Conservation (phyloP, 2,113 vertebrate species). For the Sus scrofa region DNA sequence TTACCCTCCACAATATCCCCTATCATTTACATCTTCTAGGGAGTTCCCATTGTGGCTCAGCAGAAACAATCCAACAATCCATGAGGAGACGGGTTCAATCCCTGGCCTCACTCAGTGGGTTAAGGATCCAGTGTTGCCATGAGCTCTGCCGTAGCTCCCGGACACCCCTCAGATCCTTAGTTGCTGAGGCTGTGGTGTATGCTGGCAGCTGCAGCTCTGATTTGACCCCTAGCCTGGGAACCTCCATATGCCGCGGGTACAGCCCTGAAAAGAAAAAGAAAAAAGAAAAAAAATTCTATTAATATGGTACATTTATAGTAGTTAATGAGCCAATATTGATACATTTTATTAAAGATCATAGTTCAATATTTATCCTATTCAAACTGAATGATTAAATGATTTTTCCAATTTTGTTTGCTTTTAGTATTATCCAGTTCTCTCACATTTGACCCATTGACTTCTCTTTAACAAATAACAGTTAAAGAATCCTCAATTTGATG, state of each 20-base stretch:
- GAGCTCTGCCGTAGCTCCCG: no score
- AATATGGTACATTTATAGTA: background rate
- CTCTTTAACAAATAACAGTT: background rate
- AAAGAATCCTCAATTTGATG: background rate
- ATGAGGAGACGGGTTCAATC: no score
- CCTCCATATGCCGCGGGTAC: no score
- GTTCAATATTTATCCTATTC: background rate
- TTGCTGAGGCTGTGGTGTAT: no score
- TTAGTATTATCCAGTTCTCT: background rate
- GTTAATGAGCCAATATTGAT: background rate
- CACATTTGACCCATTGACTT: background rate
- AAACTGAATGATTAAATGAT: constrained; percentile 1
- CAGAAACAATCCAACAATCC: no score
- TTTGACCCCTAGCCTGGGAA: no score
- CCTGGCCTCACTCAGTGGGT: no score
- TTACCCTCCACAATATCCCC: background rate
- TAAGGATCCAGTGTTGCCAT: no score
- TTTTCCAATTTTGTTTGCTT: background rate
- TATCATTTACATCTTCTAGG: background rate
- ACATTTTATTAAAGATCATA: background rate
- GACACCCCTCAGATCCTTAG: no score
- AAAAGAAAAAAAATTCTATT: background rate
- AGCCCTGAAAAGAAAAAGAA: no score
- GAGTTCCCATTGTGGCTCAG: no score
- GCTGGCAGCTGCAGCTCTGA: no score